A percentile compares a stretch with the other conserved stretches of the same genome.
Evolutionary conservation across 2,888 invertebrate species (phyloP).

Genomic region (Mimumesa dahlbomi): DNA sequence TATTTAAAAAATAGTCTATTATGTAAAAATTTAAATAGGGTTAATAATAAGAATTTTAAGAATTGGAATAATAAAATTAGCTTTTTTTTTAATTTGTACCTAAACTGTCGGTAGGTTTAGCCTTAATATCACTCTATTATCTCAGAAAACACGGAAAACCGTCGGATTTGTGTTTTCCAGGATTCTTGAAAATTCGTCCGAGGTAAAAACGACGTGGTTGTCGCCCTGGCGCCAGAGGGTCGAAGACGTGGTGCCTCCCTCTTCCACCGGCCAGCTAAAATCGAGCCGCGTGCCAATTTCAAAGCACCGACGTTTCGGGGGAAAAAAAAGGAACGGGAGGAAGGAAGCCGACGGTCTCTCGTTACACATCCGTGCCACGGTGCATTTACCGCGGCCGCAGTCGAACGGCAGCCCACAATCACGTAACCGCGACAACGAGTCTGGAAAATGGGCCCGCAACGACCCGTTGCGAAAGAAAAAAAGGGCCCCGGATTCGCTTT

Average conservation of each 20-base stretch:
- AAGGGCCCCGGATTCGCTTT: not conserved
- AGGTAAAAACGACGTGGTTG: too few relatives aligned
- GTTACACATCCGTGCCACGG: conserved; percentile 53
- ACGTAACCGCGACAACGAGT: conserved; percentile 1
- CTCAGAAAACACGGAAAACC: too few relatives aligned
- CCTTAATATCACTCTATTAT: too few relatives aligned
- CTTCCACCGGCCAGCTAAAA: conserved; percentile 54
- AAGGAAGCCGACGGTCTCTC: conserved; percentile 31
- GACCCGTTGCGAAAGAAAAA: not conserved
- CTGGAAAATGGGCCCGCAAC: not conserved
- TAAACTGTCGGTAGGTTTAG: too few relatives aligned
- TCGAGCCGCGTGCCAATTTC: conserved; percentile 67
- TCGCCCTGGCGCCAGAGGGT: conserved; percentile 69
- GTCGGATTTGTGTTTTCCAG: too few relatives aligned
- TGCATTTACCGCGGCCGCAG: conserved; percentile 43
- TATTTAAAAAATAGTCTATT: too few relatives aligned
- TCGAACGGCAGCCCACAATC: conserved; percentile 9
- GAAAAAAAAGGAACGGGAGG: conserved; percentile 1
- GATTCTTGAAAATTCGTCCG: too few relatives aligned
- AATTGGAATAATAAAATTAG: too few relatives aligned
- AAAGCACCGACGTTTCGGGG: conserved; percentile 39
- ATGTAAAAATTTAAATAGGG: too few relatives aligned
- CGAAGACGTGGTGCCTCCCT: conserved; percentile 45
- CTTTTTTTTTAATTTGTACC: too few relatives aligned
- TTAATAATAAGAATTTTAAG: too few relatives aligned